phyloP scores from a whole-genome alignment of 2,888 invertebrate genomes.

The Luperina testacea region DNA sequence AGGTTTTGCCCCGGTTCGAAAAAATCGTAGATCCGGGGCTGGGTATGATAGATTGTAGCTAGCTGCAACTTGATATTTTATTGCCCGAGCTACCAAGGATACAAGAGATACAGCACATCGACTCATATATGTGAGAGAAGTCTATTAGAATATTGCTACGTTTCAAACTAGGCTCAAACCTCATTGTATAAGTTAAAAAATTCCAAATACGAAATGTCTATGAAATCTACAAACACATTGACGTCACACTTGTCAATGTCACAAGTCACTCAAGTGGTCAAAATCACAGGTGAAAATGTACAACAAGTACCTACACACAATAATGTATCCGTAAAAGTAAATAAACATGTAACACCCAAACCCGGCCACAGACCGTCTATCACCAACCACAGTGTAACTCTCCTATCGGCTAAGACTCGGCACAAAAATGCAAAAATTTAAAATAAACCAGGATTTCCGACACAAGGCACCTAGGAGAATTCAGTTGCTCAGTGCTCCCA shows the following conservation, averaged over 20 bases:
- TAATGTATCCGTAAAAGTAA: conserved; percentile 17
- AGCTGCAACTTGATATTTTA: not conserved
- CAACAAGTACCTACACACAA: conserved; percentile 51
- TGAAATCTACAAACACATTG: conserved; percentile 32
- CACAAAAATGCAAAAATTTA: conserved; percentile 69
- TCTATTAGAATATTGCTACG: not conserved
- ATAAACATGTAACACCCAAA: conserved; percentile 40
- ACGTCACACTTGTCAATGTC: not conserved
- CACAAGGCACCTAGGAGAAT: conserved; percentile 79
- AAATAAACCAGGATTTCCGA: conserved; percentile 53
- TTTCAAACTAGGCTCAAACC: conserved; percentile 15
- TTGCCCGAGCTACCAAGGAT: not conserved
- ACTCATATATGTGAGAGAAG: not conserved
- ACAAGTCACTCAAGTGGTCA: conserved; percentile 23
- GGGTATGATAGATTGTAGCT: not conserved
- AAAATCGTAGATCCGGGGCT: too few relatives aligned
- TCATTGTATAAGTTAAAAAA: not conserved
- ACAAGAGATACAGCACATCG: not conserved
- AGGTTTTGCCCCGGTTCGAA: too few relatives aligned
- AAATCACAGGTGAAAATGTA: too few relatives aligned
- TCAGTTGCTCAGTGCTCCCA: conserved; percentile 78
- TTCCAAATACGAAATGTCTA: conserved; percentile 41
- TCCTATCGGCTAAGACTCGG: conserved; percentile 70
- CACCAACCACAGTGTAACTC: conserved; percentile 39
- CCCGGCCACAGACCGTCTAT: conserved; percentile 2